These are phyloP conservation scores for Pterostichus madidus DNA, from an alignment of 2,888 invertebrate genomes.

Conservation along the genomic window DNA sequence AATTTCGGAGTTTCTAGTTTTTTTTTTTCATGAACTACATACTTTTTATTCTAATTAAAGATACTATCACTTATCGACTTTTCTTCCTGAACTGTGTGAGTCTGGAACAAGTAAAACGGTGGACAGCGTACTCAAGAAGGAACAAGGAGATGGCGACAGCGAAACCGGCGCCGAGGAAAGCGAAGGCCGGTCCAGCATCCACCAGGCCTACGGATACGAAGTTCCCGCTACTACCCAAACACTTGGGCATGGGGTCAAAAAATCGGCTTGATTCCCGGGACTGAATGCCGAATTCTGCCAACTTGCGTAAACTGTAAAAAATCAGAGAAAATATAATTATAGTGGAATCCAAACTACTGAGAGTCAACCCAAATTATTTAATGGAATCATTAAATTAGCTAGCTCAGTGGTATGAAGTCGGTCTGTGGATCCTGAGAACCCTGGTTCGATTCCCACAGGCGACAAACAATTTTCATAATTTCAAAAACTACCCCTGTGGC, in stretches of 20 bases:
- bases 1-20: no score
- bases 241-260: conserved; percentile 35
- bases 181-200: conserved; percentile 47
- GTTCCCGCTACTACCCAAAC: conserved; percentile 26
- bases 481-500: no score
- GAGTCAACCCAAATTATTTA: no score
- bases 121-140: conserved; percentile 11
- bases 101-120: neutral
- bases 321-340: neutral
- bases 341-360: no score
- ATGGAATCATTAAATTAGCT: no score
- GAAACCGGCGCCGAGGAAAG: conserved; percentile 27
- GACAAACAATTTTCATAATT: no score
- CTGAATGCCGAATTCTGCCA: conserved; percentile 52
- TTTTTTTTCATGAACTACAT: no score
- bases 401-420: no score
- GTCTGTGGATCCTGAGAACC: no score
- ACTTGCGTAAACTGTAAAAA: conserved; percentile 31
- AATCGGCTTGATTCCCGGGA: conserved; percentile 23
- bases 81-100: neutral
- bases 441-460: no score
- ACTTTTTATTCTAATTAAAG: no score
- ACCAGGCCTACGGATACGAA: conserved; percentile 50
- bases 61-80: neutral
- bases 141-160: conserved; percentile 28